phyloP scores from a whole-genome alignment of 2,888 invertebrate species.

The Nomada lathburiana region DNA sequence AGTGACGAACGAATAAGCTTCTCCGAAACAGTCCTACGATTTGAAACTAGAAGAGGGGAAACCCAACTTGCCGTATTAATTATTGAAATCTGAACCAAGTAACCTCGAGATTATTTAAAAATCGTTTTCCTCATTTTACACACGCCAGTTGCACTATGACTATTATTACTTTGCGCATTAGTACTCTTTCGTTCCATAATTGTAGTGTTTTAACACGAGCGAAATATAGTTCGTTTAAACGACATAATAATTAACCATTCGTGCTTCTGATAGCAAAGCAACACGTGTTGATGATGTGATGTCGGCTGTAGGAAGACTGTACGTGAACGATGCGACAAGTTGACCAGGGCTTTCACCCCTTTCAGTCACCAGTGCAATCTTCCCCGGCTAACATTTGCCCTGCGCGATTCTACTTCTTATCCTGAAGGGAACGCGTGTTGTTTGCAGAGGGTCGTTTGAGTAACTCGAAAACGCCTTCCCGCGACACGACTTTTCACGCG shows the following conservation, averaged over 20 bases:
- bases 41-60: no score
- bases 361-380: conserved; percentile 21
- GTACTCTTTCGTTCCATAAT: not conserved
- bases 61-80: no score
- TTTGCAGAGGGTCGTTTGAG: conserved; percentile 52
- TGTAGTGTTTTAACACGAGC: not conserved
- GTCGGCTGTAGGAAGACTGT: conserved; percentile 50
- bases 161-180: not conserved
- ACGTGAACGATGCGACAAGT: conserved; percentile 38
- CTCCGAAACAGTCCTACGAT: no score
- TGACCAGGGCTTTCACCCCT: conserved; percentile 37
- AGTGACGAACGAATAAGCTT: not conserved
- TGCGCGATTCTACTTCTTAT: conserved; percentile 41
- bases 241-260: conserved; percentile 3
- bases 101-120: no score
- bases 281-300: conserved; percentile 65
- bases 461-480: conserved; percentile 26
- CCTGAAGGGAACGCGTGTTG: conserved; percentile 42
- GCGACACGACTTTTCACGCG: conserved; percentile 10
- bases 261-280: conserved; percentile 24
- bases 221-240: not conserved
- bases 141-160: no score
- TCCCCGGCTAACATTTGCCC: conserved; percentile 25
- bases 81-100: not conserved
- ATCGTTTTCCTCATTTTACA: no score